These are phyloP conservation scores for Drosophila lowei DNA, from an alignment of 1,140 invertebrate genomes.

Conservation along the genomic window DNA sequence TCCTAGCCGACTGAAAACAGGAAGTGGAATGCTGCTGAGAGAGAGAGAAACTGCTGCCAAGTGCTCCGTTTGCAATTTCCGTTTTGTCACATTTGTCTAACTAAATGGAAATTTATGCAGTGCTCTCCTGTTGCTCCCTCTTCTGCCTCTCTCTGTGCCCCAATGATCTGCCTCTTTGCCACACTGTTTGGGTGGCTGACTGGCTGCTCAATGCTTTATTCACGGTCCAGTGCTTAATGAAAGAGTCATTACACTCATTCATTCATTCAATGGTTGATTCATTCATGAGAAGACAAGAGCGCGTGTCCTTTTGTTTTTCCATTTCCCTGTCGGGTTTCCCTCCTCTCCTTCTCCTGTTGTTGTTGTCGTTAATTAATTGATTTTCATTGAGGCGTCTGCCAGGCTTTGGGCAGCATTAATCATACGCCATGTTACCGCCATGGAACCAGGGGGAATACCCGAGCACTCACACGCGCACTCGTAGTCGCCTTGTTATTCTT, in stretches of 20 bases:
- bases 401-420: conserved; percentile 53
- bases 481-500: conserved; percentile 24
- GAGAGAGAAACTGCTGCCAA: conserved; percentile 42
- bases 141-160: neutral
- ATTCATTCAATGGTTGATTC: conserved; percentile 64
- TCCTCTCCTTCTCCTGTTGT: conserved; percentile 5
- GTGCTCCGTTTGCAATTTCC: conserved; percentile 75
- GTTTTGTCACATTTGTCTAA: conserved; percentile 79
- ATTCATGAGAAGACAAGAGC: conserved; percentile 54
- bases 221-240: conserved; percentile 70
- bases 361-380: conserved; percentile 73
- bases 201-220: conserved; percentile 70
- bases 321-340: conserved; percentile 2
- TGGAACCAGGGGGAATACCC: conserved; percentile 5
- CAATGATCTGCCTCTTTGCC: conserved; percentile 1
- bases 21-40: conserved; percentile 58
- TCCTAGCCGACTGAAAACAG: conserved; percentile 37
- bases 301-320: conserved; percentile 43
- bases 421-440: conserved; percentile 58
- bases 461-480: no score
- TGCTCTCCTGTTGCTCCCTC: conserved; percentile 1
- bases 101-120: conserved; percentile 81
- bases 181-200: conserved; percentile 1
- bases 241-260: conserved; percentile 79
- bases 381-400: conserved; percentile 50